A percentile compares a stretch with the other conserved stretches of the same genome.
Evolutionary conservation across 2,797 vertebrate species (phyloP).

Genomic region (Phalloptychus januarius): DNA sequence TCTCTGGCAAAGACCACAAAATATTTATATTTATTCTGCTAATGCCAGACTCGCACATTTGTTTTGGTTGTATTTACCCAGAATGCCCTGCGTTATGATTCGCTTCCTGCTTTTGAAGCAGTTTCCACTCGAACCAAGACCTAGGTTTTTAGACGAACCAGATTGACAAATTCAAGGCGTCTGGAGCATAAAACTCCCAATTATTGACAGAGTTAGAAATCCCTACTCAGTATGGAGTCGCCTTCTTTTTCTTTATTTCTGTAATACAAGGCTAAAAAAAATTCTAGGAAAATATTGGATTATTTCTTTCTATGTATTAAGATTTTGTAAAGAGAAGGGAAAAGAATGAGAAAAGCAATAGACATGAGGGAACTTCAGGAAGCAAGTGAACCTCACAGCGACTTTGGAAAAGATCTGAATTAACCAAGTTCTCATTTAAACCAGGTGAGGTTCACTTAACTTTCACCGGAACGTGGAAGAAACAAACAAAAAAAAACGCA

Average conservation of each 20-base stretch:
- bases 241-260: not conserved
- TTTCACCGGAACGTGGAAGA: not conserved
- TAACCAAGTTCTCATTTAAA: not conserved
- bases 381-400: not conserved
- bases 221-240: not conserved
- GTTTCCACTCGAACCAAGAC: too few species aligned
- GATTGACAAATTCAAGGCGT: too few species aligned
- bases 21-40: too few species aligned
- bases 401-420: not conserved
- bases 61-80: too few species aligned
- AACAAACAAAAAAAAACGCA: not conserved
- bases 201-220: not conserved
- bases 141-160: too few species aligned
- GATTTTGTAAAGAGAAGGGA: not conserved
- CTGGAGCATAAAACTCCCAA: not conserved
- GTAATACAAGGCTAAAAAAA: not conserved
- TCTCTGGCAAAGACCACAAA: too few species aligned
- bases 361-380: conserved; percentile 3
- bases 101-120: too few species aligned
- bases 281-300: not conserved
- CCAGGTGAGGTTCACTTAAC: not conserved
- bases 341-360: not conserved
- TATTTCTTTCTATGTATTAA: not conserved
- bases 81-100: too few species aligned
- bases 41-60: too few species aligned